These are phyloP conservation scores for Cryptocheilus praepositus DNA, from an alignment of 2,888 invertebrate species.

Conservation along the genomic window DNA sequence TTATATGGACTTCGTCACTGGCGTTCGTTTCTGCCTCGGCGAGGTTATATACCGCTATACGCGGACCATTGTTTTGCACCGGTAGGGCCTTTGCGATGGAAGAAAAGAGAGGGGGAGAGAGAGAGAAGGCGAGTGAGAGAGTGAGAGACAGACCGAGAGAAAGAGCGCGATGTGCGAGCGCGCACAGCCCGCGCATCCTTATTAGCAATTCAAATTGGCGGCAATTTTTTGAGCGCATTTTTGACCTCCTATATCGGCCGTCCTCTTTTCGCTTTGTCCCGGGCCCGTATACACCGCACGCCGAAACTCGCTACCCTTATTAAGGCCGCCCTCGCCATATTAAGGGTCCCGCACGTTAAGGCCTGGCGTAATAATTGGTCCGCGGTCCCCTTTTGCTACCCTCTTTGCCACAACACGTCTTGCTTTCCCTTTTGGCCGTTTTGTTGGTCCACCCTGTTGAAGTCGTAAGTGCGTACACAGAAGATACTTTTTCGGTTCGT, in stretches of 20 bases:
- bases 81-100: constrained; percentile 50
- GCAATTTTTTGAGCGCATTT: constrained; percentile 75
- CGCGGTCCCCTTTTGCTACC: constrained; percentile 18
- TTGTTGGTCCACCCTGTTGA: no score
- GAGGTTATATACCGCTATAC: constrained; percentile 68
- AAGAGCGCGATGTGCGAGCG: constrained; percentile 47
- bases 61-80: constrained; percentile 72
- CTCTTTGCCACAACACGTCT: constrained; percentile 14
- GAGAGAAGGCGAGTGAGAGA: constrained; percentile 31
- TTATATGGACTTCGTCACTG: constrained; percentile 74
- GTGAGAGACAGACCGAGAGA: constrained; percentile 43
- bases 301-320: constrained; percentile 73
- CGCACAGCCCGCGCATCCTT: constrained; percentile 60
- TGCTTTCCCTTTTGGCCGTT: no score
- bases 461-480: no score
- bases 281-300: constrained; percentile 46
- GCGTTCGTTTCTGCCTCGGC: constrained; percentile 64
- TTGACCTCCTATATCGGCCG: constrained; percentile 74
- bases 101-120: constrained; percentile 14
- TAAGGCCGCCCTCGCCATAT: constrained; percentile 74
- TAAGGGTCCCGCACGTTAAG: constrained; percentile 59
- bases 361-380: constrained; percentile 52
- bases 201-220: constrained; percentile 76
- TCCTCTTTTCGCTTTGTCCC: constrained; percentile 58
- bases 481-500: no score